These are phyloP conservation scores for Hydriomena furcata DNA, from an alignment of 2,888 invertebrate species.

Conservation along the genomic window DNA sequence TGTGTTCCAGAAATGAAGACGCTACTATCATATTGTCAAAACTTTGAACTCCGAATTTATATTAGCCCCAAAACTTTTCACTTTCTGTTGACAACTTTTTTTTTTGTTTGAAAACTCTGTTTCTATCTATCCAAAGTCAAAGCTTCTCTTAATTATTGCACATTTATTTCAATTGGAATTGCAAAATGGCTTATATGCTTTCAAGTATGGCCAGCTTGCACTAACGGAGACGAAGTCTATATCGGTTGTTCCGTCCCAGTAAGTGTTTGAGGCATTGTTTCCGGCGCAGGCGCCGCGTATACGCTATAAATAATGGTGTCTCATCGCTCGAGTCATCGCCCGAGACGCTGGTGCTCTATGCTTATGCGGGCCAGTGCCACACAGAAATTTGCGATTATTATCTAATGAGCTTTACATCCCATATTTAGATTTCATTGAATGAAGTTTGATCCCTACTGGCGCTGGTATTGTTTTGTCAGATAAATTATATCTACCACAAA, in stretches of 20 bases:
- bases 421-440: background rate
- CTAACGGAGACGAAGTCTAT: slow-evolving; percentile 31
- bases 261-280: slow-evolving; percentile 65
- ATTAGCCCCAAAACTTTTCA: too few species aligned
- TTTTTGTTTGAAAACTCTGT: too few species aligned
- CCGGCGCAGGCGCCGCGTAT: slow-evolving; percentile 71
- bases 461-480: too few species aligned
- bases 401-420: background rate
- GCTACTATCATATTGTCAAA: too few species aligned
- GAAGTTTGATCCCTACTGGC: background rate
- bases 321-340: slow-evolving; percentile 79
- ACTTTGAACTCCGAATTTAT: too few species aligned
- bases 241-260: slow-evolving; percentile 64
- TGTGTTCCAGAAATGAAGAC: slow-evolving; percentile 4
- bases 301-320: slow-evolving; percentile 80
- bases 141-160: too few species aligned
- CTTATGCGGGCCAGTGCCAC: slow-evolving; percentile 10
- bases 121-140: too few species aligned
- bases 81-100: too few species aligned
- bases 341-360: slow-evolving; percentile 48
- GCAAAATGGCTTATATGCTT: background rate
- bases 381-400: background rate
- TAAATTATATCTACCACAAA: too few species aligned
- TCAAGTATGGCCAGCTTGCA: slow-evolving; percentile 11
- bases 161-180: background rate